phyloP scores from a whole-genome alignment of 2,113 vertebrate genomes.

The Benitochromis conjunctus region DNA sequence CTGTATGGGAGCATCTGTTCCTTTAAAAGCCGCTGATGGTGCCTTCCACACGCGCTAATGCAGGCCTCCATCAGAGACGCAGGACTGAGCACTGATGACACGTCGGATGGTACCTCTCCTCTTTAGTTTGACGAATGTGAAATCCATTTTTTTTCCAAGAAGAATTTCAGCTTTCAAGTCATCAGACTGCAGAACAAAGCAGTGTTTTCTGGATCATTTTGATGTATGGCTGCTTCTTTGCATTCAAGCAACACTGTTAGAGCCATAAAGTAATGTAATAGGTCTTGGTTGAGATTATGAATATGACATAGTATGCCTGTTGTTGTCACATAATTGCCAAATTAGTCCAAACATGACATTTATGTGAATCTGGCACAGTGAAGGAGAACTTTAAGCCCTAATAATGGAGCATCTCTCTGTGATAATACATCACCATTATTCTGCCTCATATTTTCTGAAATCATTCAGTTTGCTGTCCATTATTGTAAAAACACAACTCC shows the following conservation, averaged over 20 bases:
- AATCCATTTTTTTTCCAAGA: not conserved
- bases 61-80: not conserved
- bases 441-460: not conserved
- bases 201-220: not conserved
- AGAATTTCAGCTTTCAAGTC: not conserved
- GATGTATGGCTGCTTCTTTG: not conserved
- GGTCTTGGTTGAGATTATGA: not conserved
- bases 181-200: not conserved
- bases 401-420: not conserved
- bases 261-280: not conserved
- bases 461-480: not conserved
- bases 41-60: not conserved
- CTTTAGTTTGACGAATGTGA: not conserved
- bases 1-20: fast-evolving
- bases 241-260: not conserved
- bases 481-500: not conserved
- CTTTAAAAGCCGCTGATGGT: not conserved
- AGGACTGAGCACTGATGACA: too few species aligned
- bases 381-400: not conserved
- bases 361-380: not conserved
- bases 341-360: not conserved
- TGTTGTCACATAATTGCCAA: not conserved
- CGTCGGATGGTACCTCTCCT: not conserved
- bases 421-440: not conserved
- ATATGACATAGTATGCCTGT: not conserved